Conservation (phyloP, 2,888 invertebrate genomes). For the Spilosoma lubricipeda region DNA sequence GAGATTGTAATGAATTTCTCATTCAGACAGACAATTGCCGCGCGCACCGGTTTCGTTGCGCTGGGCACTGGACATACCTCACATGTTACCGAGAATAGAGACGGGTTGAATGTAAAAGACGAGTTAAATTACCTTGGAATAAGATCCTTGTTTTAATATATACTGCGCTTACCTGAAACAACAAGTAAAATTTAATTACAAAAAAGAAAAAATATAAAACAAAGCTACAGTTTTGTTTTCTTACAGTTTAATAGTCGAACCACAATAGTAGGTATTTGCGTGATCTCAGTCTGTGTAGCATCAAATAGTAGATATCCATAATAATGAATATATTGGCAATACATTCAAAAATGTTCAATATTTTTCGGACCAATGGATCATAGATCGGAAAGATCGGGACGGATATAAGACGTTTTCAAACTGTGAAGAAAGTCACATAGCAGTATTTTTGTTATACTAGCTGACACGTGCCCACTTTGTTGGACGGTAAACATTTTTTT, state of each 20-base stretch:
- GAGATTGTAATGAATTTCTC: constrained; percentile 43
- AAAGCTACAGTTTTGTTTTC: not conserved
- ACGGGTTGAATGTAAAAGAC: constrained; percentile 29
- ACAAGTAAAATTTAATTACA: constrained; percentile 19
- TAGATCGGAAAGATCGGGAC: not conserved
- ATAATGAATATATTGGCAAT: not conserved
- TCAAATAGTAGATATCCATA: not conserved
- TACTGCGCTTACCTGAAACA: constrained; percentile 55
- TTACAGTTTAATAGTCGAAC: not conserved
- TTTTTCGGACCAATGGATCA: not conserved
- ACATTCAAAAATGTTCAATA: too few species aligned
- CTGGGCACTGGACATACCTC: constrained; percentile 37
- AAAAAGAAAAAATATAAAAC: not conserved
- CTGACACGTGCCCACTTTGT: too few species aligned
- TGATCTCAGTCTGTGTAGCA: not conserved
- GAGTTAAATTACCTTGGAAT: constrained; percentile 29
- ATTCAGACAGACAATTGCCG: constrained; percentile 48
- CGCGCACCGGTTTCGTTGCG: constrained; percentile 27
- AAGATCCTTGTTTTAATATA: constrained; percentile 24
- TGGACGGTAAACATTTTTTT: too few species aligned
- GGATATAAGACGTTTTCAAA: not conserved
- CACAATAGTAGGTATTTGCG: not conserved
- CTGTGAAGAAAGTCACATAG: not conserved
- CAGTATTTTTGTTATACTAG: not conserved
- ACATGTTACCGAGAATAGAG: constrained; percentile 25